Conservation (phyloP, 2,113 vertebrate species). For the Trematomus loennbergii region DNA sequence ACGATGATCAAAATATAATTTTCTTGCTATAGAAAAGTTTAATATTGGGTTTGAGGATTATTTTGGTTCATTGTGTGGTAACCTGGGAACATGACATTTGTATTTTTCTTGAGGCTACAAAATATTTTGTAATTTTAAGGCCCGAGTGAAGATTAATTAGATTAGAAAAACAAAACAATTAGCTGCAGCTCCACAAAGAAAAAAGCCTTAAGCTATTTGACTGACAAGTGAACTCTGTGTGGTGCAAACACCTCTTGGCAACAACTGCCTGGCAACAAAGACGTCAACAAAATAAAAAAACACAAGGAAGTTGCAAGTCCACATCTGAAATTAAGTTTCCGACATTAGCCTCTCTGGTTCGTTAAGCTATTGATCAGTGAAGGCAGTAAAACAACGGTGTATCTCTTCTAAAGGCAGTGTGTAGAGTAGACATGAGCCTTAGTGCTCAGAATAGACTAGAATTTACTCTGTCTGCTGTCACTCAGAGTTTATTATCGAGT, state of each 20-base stretch:
- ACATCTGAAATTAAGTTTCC: conserved; percentile 27
- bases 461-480: not conserved
- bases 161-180: not conserved
- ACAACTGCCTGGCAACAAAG: conserved; percentile 59
- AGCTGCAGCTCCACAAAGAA: not conserved
- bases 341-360: not conserved
- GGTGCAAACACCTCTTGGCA: conserved; percentile 5
- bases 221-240: conserved; percentile 10
- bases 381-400: not conserved
- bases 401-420: no score
- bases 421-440: no score
- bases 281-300: conserved; percentile 45
- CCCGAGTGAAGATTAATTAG: not conserved
- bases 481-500: not conserved
- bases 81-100: not conserved
- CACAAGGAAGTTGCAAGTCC: not conserved
- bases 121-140: not conserved
- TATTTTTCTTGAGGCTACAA: no score
- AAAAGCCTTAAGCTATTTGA: conserved; percentile 2
- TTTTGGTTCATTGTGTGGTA: no score
- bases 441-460: not conserved
- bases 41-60: not conserved
- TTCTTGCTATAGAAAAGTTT: not conserved
- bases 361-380: not conserved
- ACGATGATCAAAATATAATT: not conserved